Percentiles rank a stretch among this genome's conserved stretches.
phyloP scores from a whole-genome alignment of 2,888 invertebrate genomes.

The Augiades crinisus region DNA sequence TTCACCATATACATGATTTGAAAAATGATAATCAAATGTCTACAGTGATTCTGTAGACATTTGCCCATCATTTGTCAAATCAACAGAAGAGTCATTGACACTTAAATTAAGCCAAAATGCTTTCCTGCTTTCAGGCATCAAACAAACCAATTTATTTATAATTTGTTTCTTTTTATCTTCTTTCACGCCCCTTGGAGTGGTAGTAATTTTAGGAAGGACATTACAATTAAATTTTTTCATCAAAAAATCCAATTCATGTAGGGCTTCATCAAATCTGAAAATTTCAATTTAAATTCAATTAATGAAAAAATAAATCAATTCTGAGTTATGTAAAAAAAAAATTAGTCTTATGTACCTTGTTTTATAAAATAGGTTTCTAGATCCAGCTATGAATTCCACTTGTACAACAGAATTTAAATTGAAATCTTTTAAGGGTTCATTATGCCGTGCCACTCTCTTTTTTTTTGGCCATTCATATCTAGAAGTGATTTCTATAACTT shows the following conservation, averaged over 20 bases:
- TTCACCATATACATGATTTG: too few relatives aligned
- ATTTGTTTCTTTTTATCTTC: conserved; percentile 24
- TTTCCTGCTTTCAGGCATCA: conserved; percentile 30
- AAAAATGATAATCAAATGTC: too few relatives aligned
- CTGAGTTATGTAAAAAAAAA: too few relatives aligned
- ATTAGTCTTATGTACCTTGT: conserved; percentile 9
- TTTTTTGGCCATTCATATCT: conserved; percentile 28
- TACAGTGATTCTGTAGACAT: conserved; percentile 20
- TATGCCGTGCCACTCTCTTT: conserved; percentile 27
- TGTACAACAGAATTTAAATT: conserved; percentile 28
- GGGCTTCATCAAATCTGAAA: not conserved
- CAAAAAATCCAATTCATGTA: conserved; percentile 6
- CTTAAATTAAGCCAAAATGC: conserved; percentile 29
- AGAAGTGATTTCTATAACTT: conserved; percentile 20
- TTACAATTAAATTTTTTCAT: conserved; percentile 11
- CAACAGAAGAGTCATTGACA: conserved; percentile 26
- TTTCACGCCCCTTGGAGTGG: conserved; percentile 22
- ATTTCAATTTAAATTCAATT: too few relatives aligned
- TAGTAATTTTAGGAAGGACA: not conserved
- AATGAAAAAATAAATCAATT: too few relatives aligned
- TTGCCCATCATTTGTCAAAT: conserved; percentile 29
- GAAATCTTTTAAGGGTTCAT: conserved; percentile 27
- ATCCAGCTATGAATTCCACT: conserved; percentile 27
- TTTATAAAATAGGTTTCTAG: conserved; percentile 22
- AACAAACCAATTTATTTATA: conserved; percentile 26